Base-by-base conservation (phyloP, 2,797 vertebrate genomes). In the Myotis vivesi region DNA sequence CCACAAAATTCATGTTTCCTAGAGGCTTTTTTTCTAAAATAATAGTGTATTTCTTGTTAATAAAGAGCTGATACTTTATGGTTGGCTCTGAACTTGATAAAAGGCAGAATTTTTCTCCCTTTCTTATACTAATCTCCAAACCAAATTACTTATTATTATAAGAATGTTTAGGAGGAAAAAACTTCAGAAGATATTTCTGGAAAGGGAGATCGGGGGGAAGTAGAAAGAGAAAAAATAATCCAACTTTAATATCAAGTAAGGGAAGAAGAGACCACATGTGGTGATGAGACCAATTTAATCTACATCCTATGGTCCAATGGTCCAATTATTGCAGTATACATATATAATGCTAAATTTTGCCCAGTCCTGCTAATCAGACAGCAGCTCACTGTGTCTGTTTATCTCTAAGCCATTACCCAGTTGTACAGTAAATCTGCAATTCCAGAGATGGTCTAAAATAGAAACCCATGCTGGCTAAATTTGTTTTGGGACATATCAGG, bases 401-500 rank as follows among this genome's bases (percentile, higher is more conserved):
- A 95, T 97, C 87, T 97, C 92, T 87, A 94, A 97, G 96, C 97
- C 92, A 92, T 97, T 98, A 97, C 97, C 97, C 97, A 93, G 92
- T 97, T 98, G 96, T 98, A 98, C 97, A 98, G 96, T 97, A 98
- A 98, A 98, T 98, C 93, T 90, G 97, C 97, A 98, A 98, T 98
- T 98, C 97, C 97, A 97, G 98, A 97, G 97, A 96, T 94, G 5
- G 96, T 97, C 98, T 92, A 97, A 98, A 98, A 98, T 98, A 98
- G 98, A 98, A 98, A 97, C 84, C 94, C 97, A 96, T 92, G 96
- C 97, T 97, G 97, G 96, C 97, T 97, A 98, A 98, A 98, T 98
- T 98, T 98, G 98, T 97, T 98, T 97, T 95, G 97, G 98, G 98
- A 98, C 97, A 96, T 98, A 98, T 98, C 97, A 98, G 96, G 97